These are phyloP conservation scores for Sinocyclocheilus anophthalmus DNA, from an alignment of 2,113 vertebrate genomes.

Conservation along the genomic window DNA sequence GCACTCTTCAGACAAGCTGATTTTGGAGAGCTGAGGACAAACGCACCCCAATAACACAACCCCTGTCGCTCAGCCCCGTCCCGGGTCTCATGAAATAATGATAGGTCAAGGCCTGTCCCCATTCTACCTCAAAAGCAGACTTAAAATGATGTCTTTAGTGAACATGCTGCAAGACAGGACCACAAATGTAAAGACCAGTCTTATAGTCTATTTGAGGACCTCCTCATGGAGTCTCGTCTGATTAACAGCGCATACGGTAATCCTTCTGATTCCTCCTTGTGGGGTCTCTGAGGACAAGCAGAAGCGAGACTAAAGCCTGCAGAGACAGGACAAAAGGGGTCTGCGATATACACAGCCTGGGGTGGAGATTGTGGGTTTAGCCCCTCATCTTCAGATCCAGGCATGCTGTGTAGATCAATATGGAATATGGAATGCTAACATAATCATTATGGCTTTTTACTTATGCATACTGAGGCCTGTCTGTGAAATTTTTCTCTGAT, in stretches of 20 bases:
- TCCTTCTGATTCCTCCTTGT: conserved; percentile 31
- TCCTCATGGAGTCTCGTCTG: conserved; percentile 27
- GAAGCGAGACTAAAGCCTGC: conserved; percentile 28
- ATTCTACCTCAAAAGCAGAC: conserved; percentile 19
- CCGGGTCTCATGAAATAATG: conserved; percentile 42
- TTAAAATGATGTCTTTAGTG: conserved; percentile 25
- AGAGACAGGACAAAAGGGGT: conserved; percentile 44
- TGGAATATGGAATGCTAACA: conserved; percentile 46
- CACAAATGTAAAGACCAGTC: conserved; percentile 15
- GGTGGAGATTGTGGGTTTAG: conserved; percentile 45
- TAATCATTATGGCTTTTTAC: conserved; percentile 30
- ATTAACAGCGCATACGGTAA: conserved; percentile 10
- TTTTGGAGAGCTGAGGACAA: conserved; percentile 48
- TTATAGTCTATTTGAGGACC: conserved; percentile 9
- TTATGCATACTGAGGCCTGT: conserved; percentile 25
- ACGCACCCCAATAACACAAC: conserved; percentile 24
- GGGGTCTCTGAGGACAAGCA: conserved; percentile 27
- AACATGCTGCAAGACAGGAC: background rate
- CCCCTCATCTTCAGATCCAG: conserved; percentile 45
- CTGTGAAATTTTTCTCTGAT: conserved; percentile 5
- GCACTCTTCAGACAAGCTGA: conserved; percentile 55
- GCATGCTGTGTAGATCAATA: conserved; percentile 43
- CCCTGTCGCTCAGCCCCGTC: conserved; percentile 4
- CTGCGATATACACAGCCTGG: conserved; percentile 45
- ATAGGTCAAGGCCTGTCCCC: conserved; percentile 15